Conservation (phyloP, 2,888 invertebrate genomes). For the Phalangium opilio region DNA sequence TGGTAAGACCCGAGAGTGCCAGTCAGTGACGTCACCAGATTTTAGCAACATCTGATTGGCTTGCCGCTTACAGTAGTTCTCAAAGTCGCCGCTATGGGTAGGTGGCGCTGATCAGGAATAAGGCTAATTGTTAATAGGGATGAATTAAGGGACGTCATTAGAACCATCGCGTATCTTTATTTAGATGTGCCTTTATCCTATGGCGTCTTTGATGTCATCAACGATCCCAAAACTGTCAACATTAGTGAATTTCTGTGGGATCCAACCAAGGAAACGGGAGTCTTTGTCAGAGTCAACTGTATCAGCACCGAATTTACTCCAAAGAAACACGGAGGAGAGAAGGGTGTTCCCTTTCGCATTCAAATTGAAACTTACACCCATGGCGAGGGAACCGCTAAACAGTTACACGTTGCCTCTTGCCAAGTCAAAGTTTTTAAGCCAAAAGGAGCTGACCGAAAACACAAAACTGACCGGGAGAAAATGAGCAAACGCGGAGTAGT, state of each 20-base stretch:
- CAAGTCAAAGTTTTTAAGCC: slow-evolving; percentile 83
- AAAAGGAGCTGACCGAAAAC: slow-evolving; percentile 91
- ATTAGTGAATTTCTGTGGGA: slow-evolving; percentile 84
- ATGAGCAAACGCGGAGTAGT: slow-evolving; percentile 64
- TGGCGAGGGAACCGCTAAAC: slow-evolving; percentile 35
- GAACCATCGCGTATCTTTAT: too few species aligned
- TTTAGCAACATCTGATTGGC: too few species aligned
- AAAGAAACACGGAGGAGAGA: slow-evolving; percentile 95
- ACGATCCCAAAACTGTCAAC: slow-evolving; percentile 53
- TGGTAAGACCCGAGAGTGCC: too few species aligned
- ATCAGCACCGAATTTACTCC: slow-evolving; percentile 96
- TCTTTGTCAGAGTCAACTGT: slow-evolving; percentile 88
- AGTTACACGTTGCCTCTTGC: slow-evolving; percentile 86
- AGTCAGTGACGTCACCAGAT: too few species aligned
- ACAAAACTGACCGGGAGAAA: slow-evolving; percentile 91
- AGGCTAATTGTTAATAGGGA: too few species aligned
- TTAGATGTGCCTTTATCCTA: slow-evolving; percentile 74
- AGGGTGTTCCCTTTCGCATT: slow-evolving; percentile 81
- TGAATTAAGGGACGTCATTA: too few species aligned
- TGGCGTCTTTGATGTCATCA: slow-evolving; percentile 67
- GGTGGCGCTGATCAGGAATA: too few species aligned
- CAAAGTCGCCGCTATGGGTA: too few species aligned
- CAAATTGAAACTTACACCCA: slow-evolving; percentile 66
- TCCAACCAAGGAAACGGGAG: slow-evolving; percentile 86
- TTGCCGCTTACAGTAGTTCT: too few species aligned